Evolutionary conservation across 2,797 vertebrate species (phyloP).

Genomic region (Rhodeus uyekii): DNA sequence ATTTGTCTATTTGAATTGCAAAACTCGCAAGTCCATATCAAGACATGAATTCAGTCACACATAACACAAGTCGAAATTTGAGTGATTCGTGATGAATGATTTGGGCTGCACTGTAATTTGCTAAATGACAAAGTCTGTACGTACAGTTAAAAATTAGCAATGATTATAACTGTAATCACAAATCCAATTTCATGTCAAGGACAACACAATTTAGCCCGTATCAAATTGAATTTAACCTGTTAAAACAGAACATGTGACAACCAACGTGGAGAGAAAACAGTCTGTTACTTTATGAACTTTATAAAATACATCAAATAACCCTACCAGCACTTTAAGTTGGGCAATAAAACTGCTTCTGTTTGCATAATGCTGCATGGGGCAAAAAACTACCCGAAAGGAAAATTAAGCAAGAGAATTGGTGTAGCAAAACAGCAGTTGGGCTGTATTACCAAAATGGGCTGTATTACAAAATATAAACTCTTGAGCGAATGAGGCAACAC

Average conservation of each 20-base stretch:
- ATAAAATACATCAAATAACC: not conserved
- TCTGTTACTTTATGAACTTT: not conserved
- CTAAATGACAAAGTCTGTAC: not conserved
- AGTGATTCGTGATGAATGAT: no score
- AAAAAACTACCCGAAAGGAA: not conserved
- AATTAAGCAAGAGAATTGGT: slow-evolving; percentile 11
- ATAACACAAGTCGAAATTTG: no score
- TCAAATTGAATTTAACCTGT: not conserved
- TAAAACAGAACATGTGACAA: not conserved
- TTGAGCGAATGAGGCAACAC: no score
- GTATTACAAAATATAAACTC: no score
- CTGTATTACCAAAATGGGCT: not conserved
- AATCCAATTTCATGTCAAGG: slow-evolving; percentile 5
- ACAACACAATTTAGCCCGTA: not conserved
- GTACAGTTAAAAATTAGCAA: slow-evolving; percentile 19
- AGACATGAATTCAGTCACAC: not conserved
- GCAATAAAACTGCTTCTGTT: not conserved
- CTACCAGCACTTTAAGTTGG: not conserved
- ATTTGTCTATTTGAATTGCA: no score
- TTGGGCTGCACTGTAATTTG: no score
- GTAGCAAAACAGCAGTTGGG: not conserved
- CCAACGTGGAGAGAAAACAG: not conserved
- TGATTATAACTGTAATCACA: slow-evolving; percentile 6
- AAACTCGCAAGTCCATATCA: not conserved
- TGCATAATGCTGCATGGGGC: not conserved